Percentiles rank a stretch among this genome's conserved stretches.
These are phyloP conservation scores for Mycalesis mineus DNA, from an alignment of 2,888 invertebrate genomes.

Conservation along the genomic window DNA sequence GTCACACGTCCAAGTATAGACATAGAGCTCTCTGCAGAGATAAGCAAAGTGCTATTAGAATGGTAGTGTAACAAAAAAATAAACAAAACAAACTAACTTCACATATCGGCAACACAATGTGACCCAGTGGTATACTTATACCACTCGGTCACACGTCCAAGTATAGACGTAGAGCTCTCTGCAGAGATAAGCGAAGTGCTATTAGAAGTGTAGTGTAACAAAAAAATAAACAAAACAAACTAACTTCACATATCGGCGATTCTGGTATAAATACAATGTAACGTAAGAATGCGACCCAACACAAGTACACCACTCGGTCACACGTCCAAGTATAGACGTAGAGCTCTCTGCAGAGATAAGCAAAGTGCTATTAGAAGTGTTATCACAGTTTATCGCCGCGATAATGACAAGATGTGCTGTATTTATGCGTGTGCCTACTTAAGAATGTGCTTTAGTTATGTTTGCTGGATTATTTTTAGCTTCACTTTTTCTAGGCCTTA, in stretches of 20 bases:
- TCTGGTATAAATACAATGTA: too few relatives aligned
- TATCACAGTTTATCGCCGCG: conserved; percentile 23
- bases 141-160: too few relatives aligned
- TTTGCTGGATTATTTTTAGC: neutral
- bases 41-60: too few relatives aligned
- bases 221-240: too few relatives aligned
- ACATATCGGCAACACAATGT: neutral
- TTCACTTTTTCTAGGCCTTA: neutral
- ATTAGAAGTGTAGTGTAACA: too few relatives aligned
- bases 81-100: too few relatives aligned
- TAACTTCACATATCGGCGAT: too few relatives aligned
- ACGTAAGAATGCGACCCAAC: neutral
- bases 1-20: too few relatives aligned
- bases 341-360: conserved; percentile 45
- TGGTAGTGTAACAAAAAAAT: too few relatives aligned
- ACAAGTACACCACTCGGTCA: neutral
- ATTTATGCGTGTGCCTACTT: conserved; percentile 16
- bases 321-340: neutral
- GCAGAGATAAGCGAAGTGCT: too few relatives aligned
- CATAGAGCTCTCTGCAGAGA: too few relatives aligned
- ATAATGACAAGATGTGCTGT: conserved; percentile 22
- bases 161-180: too few relatives aligned
- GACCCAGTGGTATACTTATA: neutral
- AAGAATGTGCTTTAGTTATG: neutral
- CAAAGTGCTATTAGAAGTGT: conserved; percentile 18